These are phyloP conservation scores for Drosophila lini DNA, from an alignment of 1,140 invertebrate genomes.

Conservation along the genomic window DNA sequence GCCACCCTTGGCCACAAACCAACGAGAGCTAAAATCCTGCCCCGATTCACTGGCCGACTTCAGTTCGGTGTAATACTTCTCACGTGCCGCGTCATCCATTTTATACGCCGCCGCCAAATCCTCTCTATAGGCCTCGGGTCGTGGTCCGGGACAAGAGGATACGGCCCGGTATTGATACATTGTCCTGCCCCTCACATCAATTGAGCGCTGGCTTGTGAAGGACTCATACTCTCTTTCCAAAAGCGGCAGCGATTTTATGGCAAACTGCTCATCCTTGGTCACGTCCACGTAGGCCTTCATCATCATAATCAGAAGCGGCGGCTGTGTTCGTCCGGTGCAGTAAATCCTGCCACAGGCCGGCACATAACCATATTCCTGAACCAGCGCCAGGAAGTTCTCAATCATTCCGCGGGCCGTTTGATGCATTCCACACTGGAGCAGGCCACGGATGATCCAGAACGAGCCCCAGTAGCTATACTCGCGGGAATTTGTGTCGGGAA, in stretches of 20 bases:
- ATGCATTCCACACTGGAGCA: constrained; percentile 93
- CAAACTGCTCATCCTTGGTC: constrained; percentile 90
- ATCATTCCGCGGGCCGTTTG: constrained; percentile 93
- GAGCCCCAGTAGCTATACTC: constrained; percentile 98
- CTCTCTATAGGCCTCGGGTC: constrained; percentile 95
- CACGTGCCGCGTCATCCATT: constrained; percentile 88
- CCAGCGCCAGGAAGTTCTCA: constrained; percentile 90
- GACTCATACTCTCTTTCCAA: constrained; percentile 93
- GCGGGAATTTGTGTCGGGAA: constrained; percentile 95
- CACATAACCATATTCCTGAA: constrained; percentile 91
- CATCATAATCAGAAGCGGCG: constrained; percentile 94
- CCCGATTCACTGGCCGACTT: constrained; percentile 96
- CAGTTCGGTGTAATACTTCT: constrained; percentile 91
- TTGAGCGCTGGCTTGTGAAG: constrained; percentile 90
- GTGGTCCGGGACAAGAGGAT: constrained; percentile 90
- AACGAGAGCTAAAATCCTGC: constrained; percentile 96
- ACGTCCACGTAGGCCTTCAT: constrained; percentile 91
- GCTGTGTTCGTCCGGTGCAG: constrained; percentile 92
- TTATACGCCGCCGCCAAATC: constrained; percentile 86
- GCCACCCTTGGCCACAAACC: constrained; percentile 89
- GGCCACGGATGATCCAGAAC: constrained; percentile 95
- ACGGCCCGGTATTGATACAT: constrained; percentile 90
- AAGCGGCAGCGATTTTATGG: constrained; percentile 87
- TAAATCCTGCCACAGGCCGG: constrained; percentile 96
- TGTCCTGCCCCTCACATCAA: constrained; percentile 88